Evolutionary conservation across 1,140 invertebrate species (phyloP), one percentile per base, ranked within the genome.

Genomic region (Drosophila busckii): DNA sequence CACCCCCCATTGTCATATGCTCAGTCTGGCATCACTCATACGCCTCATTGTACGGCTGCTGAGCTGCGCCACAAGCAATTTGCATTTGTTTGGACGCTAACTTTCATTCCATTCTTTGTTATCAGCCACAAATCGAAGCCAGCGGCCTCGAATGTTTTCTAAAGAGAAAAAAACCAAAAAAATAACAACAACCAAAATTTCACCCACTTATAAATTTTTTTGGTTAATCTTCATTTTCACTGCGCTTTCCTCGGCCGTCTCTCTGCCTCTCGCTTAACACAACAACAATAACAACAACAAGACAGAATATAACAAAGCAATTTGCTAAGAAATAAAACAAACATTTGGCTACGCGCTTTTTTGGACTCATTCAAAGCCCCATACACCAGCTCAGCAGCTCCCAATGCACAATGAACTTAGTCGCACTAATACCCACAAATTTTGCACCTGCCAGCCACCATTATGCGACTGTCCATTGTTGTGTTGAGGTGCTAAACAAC

Each of bases 271-370:
- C 29, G 26, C 31, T n/a, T 22, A 12, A 26, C 37, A 20, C 45
- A 71, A n/a, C n/a, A n/a, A n/a, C n/a, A n/a, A n/a, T n/a, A n/a
- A n/a, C n/a, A n/a, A n/a, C n/a, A n/a, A n/a, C n/a, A n/a, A n/a
- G n/a, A n/a, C n/a, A n/a, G 73, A 80, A 80, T 69, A 65, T 48
- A 50, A 78, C 70, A 70, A 73, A 71, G 54, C 58, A 82, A 73
- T 82, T 80, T 82, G 73, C 73, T 80, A 69, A 80, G 65, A 71
- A 80, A 82, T 82, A 80, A 76, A 80, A 73, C 55, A 73, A 80
- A 80, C 65, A 82, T 82, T 82, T 80, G 42, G 73, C 67, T 76
- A 76, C 71, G 71, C 71, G 67, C 40, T 67, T 70, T 70, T 59
- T 54, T 45, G 25, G 68, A 55, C 64, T 82, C 54, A 82, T 65